Evolutionary conservation across 37 sponge, comb jelly and placozoan genomes (phyloP), one percentile per base, ranked within the genome.

Genomic region (Agelas oroides): DNA sequence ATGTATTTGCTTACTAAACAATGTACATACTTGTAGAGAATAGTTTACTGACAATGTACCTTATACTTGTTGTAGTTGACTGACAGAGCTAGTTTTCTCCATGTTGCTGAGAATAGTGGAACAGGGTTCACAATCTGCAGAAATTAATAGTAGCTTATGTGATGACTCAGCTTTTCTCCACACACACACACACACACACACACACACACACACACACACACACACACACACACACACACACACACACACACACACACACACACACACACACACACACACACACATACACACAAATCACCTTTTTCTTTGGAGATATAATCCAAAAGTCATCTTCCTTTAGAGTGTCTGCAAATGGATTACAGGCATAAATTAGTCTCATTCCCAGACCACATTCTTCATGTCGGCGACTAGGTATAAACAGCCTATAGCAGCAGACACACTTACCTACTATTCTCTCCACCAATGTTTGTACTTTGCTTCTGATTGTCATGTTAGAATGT

Each of bases 271-370:
- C 23, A 38, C 57, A 62, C n/a, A 46, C 6, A 8, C 46, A 46
- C 46, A 8, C 46, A 46, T 46, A 8, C 46, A 46, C 46, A n/a
- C n/a, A n/a, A n/a, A n/a, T 53, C 20, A 79, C 87, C 73, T 71
- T 30, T 60, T 59, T 61, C 32, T 86, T 79, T 33, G 87, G 87
- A 60, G 87, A 86, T 8, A 86, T 30, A 32, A 86, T 72, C 87
- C 87, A 86, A 33, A 86, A 78, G 54, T 86, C 58, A 16, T 86
- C 71, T 40, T 71, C 79, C 8, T 59, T 78, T 55, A 86, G 76
- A 28, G 67, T 78, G 30, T 86, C 87, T 78, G 72, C 13, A 46
- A 8, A 46, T 8, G 8, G 46, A 46, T 46, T 46, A 46, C 46
- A 46, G 46, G 46, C 3, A 46, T 3, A 46, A 24, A 39, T 37